Conservation (phyloP, 1,140 invertebrate genomes). For the Lordiphosa collinella region DNA sequence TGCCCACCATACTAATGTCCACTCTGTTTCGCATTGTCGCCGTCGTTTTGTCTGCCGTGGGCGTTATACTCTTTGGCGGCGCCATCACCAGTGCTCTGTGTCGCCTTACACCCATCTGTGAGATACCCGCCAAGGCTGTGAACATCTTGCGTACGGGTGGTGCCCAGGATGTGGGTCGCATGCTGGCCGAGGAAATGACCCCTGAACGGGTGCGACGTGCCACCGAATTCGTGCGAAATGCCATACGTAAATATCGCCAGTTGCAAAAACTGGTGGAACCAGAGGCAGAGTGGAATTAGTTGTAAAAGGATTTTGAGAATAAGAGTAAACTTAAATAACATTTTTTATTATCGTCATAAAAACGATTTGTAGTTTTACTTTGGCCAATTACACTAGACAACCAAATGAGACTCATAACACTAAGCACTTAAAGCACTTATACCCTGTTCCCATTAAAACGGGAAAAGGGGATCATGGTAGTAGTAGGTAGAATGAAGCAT, state of each 20-base stretch:
- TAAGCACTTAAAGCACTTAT: too few relatives aligned
- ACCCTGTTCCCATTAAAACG: too few relatives aligned
- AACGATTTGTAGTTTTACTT: too few relatives aligned
- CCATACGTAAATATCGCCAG: conserved; percentile 84
- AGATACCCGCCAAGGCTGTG: conserved; percentile 82
- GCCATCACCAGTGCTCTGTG: conserved; percentile 83
- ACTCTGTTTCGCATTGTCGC: conserved; percentile 68
- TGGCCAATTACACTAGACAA: too few relatives aligned
- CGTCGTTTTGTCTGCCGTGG: conserved; percentile 79
- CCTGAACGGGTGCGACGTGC: conserved; percentile 82
- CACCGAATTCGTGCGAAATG: conserved; percentile 83
- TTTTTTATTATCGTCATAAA: conserved; percentile 40
- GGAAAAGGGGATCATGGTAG: too few relatives aligned
- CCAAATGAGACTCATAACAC: too few relatives aligned
- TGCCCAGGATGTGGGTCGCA: conserved; percentile 58
- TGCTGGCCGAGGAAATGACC: conserved; percentile 74
- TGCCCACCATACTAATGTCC: conserved; percentile 59
- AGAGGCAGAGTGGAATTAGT: conserved; percentile 2
- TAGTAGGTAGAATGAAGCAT: too few relatives aligned
- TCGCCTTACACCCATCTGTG: conserved; percentile 84
- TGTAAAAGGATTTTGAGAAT: conserved; percentile 21
- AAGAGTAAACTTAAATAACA: conserved; percentile 34
- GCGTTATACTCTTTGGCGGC: conserved; percentile 82
- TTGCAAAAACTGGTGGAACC: conserved; percentile 45
- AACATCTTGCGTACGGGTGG: conserved; percentile 71